Evolutionary conservation across 2,888 invertebrate genomes (phyloP).

Genomic region (Epistrophe eligans): DNA sequence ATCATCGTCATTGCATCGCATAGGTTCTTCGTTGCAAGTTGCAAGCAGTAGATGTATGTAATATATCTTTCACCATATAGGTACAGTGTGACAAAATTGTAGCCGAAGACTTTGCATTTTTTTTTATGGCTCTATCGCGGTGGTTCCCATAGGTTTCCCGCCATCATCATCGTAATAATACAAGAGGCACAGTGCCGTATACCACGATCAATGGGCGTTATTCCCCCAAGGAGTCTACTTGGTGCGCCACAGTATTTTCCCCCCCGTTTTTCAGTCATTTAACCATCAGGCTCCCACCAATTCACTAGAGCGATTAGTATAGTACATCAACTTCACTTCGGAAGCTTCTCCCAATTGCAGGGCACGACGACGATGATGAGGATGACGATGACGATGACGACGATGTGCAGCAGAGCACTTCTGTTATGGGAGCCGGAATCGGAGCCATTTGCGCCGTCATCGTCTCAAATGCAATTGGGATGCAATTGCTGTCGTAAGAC

Average conservation of each 20-base stretch:
- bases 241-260: conserved; percentile 29
- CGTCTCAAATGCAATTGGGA: conserved; percentile 71
- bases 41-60: background rate
- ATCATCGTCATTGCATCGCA: too few species aligned
- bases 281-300: conserved; percentile 56
- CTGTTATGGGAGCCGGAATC: conserved; percentile 64
- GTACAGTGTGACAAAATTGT: conserved; percentile 66
- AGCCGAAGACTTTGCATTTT: conserved; percentile 39
- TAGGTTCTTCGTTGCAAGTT: conserved; percentile 16
- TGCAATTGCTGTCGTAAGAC: conserved; percentile 75
- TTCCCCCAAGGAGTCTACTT: conserved; percentile 69
- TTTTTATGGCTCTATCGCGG: conserved; percentile 45
- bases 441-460: conserved; percentile 65
- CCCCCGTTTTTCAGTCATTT: conserved; percentile 32
- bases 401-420: conserved; percentile 33
- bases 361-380: conserved; percentile 14
- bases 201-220: conserved; percentile 69
- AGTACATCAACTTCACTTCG: conserved; percentile 68
- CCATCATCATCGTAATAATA: conserved; percentile 36
- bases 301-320: conserved; percentile 61
- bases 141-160: conserved; percentile 74
- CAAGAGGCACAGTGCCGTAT: conserved; percentile 8
- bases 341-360: conserved; percentile 70
- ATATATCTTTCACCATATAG: conserved; percentile 28
- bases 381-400: conserved; percentile 2